Conservation (phyloP, 2,113 vertebrate species). For the Centropus unirufus region DNA sequence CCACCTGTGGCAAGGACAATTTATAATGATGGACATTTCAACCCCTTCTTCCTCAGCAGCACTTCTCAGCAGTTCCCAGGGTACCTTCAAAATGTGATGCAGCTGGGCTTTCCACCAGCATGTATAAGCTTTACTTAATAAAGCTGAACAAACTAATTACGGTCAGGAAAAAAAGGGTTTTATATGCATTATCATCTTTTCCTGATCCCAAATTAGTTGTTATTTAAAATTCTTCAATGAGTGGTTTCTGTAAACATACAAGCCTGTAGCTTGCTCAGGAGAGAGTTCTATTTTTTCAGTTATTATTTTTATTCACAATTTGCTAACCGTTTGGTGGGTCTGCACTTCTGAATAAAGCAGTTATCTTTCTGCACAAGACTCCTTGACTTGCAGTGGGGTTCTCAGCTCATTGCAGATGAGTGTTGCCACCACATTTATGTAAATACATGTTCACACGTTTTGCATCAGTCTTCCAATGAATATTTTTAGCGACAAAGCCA, state of each 20-base stretch:
- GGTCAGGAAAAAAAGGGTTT: neutral
- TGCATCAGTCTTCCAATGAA: neutral
- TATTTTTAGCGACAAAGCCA: neutral
- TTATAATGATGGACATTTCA: neutral
- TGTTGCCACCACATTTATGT: neutral
- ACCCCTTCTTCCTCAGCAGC: neutral
- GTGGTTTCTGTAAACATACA: neutral
- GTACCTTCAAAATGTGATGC: neutral
- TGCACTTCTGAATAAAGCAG: neutral
- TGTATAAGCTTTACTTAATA: neutral
- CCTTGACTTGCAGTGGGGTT: neutral
- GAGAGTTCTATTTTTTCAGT: neutral
- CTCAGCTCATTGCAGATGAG: neutral
- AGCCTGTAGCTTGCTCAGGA: neutral
- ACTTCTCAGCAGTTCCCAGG: neutral
- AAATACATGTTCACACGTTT: neutral
- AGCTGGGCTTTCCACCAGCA: neutral
- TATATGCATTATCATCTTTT: neutral
- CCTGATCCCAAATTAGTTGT: neutral
- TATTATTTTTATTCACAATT: neutral
- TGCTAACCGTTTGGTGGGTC: neutral
- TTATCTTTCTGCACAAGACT: neutral
- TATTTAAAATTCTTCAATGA: neutral
- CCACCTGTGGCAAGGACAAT: neutral
- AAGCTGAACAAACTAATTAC: neutral